These are phyloP conservation scores for Phyllopteryx taeniolatus DNA, from an alignment of 2,113 vertebrate species.

Conservation along the genomic window DNA sequence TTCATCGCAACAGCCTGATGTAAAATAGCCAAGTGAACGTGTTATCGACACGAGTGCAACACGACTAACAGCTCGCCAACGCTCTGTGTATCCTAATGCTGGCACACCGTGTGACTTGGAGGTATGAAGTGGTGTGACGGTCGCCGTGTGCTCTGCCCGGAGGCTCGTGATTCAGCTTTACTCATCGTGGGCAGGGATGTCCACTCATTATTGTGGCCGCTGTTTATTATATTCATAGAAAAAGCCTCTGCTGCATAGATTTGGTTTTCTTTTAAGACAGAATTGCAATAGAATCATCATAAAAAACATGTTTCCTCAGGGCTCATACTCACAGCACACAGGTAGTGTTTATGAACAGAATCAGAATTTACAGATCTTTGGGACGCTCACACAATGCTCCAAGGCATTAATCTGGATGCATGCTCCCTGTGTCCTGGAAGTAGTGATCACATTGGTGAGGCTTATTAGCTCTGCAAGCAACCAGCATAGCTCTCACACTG, in stretches of 20 bases:
- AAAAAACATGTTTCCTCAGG: slow-evolving; percentile 66
- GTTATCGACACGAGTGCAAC: slow-evolving; percentile 33
- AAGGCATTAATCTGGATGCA: slow-evolving; percentile 23
- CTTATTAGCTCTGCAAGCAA: slow-evolving; percentile 35
- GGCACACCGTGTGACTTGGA: slow-evolving; percentile 54
- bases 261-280: slow-evolving; percentile 37
- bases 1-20: slow-evolving; percentile 43
- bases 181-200: slow-evolving; percentile 41
- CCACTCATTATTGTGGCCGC: slow-evolving; percentile 45
- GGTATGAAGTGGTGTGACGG: slow-evolving; percentile 54
- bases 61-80: slow-evolving; percentile 20
- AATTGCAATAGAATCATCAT: slow-evolving; percentile 24
- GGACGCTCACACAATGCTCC: slow-evolving; percentile 2
- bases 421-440: slow-evolving; percentile 34
- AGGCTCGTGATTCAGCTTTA: slow-evolving; percentile 60
- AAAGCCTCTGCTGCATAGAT: slow-evolving; percentile 40
- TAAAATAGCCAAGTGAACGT: slow-evolving; percentile 48
- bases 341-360: not conserved
- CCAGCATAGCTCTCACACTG: slow-evolving; percentile 45
- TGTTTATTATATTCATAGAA: slow-evolving; percentile 45
- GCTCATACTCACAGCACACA: slow-evolving; percentile 43
- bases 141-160: slow-evolving; percentile 55
- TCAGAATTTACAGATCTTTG: not conserved
- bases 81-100: slow-evolving; percentile 35
- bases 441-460: slow-evolving; percentile 52